These are phyloP conservation scores for Apamea anceps DNA, from an alignment of 2,888 invertebrate genomes.

Conservation along the genomic window DNA sequence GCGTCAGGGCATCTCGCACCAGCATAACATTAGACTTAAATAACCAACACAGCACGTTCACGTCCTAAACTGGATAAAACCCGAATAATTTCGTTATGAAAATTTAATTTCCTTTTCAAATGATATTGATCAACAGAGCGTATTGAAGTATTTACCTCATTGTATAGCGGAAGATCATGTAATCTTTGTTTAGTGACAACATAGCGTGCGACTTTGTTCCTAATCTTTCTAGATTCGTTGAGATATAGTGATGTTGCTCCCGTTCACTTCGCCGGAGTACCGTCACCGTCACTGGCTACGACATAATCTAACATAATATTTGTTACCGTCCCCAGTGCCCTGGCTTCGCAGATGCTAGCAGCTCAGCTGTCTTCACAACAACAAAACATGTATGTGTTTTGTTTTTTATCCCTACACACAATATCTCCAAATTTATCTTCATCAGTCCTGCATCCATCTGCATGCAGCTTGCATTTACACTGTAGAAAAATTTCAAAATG, in stretches of 20 bases:
- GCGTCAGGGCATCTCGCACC: slow-evolving; percentile 71
- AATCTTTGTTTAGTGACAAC: slow-evolving; percentile 38
- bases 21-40: slow-evolving; percentile 60
- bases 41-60: slow-evolving; percentile 41
- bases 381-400: slow-evolving; percentile 97
- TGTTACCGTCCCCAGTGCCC: slow-evolving; percentile 96
- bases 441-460: slow-evolving; percentile 50
- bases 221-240: slow-evolving; percentile 60
- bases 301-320: slow-evolving; percentile 85
- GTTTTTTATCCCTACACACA: slow-evolving; percentile 82
- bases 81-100: slow-evolving; percentile 36
- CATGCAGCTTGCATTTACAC: slow-evolving; percentile 41
- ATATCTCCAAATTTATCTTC: slow-evolving; percentile 80
- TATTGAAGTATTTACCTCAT: slow-evolving; percentile 26
- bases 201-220: slow-evolving; percentile 83
- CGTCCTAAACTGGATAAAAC: slow-evolving; percentile 34
- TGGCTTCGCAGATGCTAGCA: slow-evolving; percentile 99
- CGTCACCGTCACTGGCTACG: slow-evolving; percentile 74
- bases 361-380: slow-evolving; percentile 97
- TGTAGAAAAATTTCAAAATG: slow-evolving; percentile 50
- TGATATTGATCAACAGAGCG: slow-evolving; percentile 34
- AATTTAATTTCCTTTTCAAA: slow-evolving; percentile 34
- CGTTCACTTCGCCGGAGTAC: slow-evolving; percentile 66
- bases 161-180: slow-evolving; percentile 34
- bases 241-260: slow-evolving; percentile 68